Evolutionary conservation across 2,797 vertebrate genomes (phyloP).

Genomic region (Helostoma temminkii): DNA sequence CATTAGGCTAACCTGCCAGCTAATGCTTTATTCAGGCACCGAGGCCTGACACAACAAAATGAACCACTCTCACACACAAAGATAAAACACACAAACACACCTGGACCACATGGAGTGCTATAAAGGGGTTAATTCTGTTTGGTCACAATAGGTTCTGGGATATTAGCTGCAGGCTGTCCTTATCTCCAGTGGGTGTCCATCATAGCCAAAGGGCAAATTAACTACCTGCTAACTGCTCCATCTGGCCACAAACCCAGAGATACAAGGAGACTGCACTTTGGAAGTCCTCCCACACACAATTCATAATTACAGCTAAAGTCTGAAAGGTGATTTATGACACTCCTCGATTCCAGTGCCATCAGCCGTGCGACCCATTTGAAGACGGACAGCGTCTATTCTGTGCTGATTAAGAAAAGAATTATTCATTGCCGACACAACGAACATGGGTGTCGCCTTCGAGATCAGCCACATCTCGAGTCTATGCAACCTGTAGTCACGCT

Average conservation of each 20-base stretch:
- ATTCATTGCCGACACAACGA: conserved; percentile 43
- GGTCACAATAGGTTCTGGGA: conserved; percentile 25
- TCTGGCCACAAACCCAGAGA: conserved; percentile 32
- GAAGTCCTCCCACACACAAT: conserved; percentile 6
- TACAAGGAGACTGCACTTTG: background rate
- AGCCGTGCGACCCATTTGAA: conserved; percentile 31
- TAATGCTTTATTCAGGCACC: conserved; percentile 63
- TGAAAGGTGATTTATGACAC: conserved; percentile 55
- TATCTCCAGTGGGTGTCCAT: conserved; percentile 6
- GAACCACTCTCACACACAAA: conserved; percentile 45
- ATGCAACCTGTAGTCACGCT: conserved; percentile 22
- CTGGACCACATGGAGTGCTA: conserved; percentile 22
- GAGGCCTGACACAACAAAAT: conserved; percentile 51
- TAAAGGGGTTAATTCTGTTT: conserved; percentile 43
- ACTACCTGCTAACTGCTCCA: conserved; percentile 52
- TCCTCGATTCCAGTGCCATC: conserved; percentile 10
- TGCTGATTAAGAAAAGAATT: conserved; percentile 53
- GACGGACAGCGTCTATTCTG: conserved; percentile 40
- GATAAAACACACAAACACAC: conserved; percentile 52
- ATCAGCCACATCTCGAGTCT: conserved; percentile 14
- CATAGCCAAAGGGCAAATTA: conserved; percentile 45
- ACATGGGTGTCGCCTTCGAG: conserved; percentile 41
- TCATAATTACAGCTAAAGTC: conserved; percentile 30
- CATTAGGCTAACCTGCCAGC: conserved; percentile 69
- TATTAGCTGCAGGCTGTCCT: conserved; percentile 4